A percentile compares a stretch with the other conserved stretches of the same genome.
phyloP scores from a whole-genome alignment of 2,113 vertebrate species.

The Prunella fulvescens region DNA sequence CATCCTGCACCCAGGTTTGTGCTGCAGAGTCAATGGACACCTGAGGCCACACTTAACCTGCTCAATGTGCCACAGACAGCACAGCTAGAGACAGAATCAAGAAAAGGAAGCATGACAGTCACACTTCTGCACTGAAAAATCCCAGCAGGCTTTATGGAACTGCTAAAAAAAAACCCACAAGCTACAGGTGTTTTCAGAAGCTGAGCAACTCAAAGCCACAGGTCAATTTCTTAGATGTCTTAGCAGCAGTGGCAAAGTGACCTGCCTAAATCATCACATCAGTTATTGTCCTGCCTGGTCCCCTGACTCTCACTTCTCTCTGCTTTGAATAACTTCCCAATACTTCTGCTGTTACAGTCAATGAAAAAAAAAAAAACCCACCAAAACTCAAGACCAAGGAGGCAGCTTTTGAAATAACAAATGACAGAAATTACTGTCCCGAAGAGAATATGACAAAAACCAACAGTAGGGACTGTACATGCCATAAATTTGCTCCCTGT shows the following conservation, averaged over 20 bases:
- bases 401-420: neutral
- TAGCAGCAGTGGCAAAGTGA: neutral
- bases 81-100: neutral
- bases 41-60: neutral
- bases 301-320: neutral
- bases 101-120: neutral
- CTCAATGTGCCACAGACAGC: neutral
- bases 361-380: neutral
- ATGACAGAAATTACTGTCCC: neutral
- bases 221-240: neutral
- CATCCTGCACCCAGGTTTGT: neutral
- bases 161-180: neutral
- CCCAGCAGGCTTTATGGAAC: neutral
- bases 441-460: neutral
- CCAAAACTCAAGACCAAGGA: neutral
- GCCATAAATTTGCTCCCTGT: neutral
- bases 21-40: neutral
- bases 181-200: neutral
- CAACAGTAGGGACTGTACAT: neutral
- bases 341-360: neutral
- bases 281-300: neutral
- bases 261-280: neutral
- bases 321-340: neutral
- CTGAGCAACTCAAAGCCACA: neutral
- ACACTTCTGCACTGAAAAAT: neutral